Conservation (phyloP, 2,797 vertebrate genomes). For the Chlorospingus semifuscus region DNA sequence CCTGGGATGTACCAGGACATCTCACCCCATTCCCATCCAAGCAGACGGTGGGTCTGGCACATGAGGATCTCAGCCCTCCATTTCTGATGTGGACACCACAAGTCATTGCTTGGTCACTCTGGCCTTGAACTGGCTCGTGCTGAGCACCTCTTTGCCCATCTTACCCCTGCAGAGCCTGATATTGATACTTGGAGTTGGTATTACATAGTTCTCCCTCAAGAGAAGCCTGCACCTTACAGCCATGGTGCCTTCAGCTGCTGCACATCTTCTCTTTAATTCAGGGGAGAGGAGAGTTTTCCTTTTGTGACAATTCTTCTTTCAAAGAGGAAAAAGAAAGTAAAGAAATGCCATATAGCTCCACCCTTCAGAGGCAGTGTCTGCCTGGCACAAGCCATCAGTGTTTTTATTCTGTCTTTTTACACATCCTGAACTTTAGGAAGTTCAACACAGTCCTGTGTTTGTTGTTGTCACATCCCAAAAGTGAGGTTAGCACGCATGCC, state of each 20-base stretch:
- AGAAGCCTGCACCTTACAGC: background rate
- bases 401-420: constrained; percentile 23
- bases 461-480: constrained; percentile 36
- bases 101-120: background rate
- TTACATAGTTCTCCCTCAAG: fast-evolving
- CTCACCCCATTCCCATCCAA: background rate
- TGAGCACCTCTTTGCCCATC: background rate
- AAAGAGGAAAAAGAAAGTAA: background rate
- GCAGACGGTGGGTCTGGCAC: background rate
- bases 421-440: background rate
- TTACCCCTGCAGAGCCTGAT: background rate
- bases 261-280: background rate
- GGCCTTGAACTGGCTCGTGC: background rate
- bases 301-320: background rate
- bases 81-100: background rate
- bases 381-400: background rate
- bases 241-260: background rate
- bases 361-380: constrained; percentile 4
- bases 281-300: background rate
- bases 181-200: background rate
- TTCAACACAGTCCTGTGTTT: background rate
- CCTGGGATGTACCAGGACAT: fast-evolving
- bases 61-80: background rate
- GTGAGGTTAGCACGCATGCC: background rate
- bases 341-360: background rate